Conservation (phyloP, 2,113 vertebrate genomes). For the Uria lomvia region DNA sequence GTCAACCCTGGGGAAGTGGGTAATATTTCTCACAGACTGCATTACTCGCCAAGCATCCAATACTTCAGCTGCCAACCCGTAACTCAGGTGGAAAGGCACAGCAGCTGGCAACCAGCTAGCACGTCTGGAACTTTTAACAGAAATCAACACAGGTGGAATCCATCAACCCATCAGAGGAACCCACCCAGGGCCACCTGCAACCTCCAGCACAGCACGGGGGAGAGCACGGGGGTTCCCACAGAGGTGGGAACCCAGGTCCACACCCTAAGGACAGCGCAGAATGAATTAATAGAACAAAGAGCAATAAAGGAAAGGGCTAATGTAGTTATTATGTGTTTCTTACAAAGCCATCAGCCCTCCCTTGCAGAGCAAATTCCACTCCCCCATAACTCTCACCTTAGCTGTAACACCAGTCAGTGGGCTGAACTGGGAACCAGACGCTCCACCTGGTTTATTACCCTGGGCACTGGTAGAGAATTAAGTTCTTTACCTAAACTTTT, state of each 20-base stretch:
- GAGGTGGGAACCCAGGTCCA: fast-evolving
- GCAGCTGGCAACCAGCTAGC: not conserved
- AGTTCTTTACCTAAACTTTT: fast-evolving
- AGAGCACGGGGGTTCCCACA: not conserved
- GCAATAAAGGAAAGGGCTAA: fast-evolving
- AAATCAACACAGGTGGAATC: not conserved
- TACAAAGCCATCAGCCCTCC: not conserved
- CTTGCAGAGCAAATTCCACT: not conserved
- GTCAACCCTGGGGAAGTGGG: not conserved
- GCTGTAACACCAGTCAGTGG: fast-evolving
- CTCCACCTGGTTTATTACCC: fast-evolving
- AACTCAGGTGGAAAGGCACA: not conserved
- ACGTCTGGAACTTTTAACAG: fast-evolving
- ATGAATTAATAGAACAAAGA: fast-evolving
- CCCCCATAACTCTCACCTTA: not conserved
- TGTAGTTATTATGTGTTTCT: fast-evolving
- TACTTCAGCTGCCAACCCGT: no score
- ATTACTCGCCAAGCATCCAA: not conserved
- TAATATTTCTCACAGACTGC: not conserved
- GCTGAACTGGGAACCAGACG: not conserved
- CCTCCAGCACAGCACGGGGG: not conserved
- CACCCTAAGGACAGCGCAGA: fast-evolving
- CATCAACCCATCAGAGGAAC: not conserved
- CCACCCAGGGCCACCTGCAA: not conserved
- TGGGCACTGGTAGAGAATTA: fast-evolving